These are phyloP conservation scores for Sphaerophoria taeniata DNA, from an alignment of 2,888 invertebrate genomes.

Conservation along the genomic window DNA sequence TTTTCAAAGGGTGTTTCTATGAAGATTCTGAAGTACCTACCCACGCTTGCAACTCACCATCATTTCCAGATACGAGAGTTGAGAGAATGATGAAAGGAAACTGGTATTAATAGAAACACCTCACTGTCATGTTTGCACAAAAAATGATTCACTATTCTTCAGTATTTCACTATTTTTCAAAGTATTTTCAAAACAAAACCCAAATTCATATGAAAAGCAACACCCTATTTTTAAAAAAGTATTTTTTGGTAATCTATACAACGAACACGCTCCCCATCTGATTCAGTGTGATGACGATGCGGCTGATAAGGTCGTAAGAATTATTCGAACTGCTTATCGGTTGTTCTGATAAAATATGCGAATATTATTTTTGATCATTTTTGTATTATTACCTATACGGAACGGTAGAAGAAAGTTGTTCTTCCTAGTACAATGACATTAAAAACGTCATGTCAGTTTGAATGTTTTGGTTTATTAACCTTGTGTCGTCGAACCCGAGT, in stretches of 20 bases:
- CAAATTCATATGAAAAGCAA: neutral
- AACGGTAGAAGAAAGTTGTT: conserved; percentile 35
- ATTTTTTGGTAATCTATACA: conserved; percentile 55
- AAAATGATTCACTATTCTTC: too few species aligned
- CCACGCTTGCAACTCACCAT: too few species aligned
- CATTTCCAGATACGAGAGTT: too few species aligned
- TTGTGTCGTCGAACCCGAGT: conserved; percentile 1
- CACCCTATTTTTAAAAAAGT: conserved; percentile 9
- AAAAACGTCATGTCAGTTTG: neutral
- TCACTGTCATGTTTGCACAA: too few species aligned
- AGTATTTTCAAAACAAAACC: neutral
- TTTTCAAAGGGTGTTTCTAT: neutral
- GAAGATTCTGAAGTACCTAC: too few species aligned
- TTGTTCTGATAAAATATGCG: conserved; percentile 59
- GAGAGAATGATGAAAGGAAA: too few species aligned
- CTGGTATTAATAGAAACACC: too few species aligned
- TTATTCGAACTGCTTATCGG: conserved; percentile 66
- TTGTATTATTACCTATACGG: conserved; percentile 27
- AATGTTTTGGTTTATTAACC: conserved; percentile 33
- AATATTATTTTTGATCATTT: conserved; percentile 25
- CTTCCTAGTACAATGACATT: conserved; percentile 61
- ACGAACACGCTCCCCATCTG: conserved; percentile 38
- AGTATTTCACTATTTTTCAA: neutral
- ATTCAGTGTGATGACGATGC: conserved; percentile 26
- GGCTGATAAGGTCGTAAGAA: conserved; percentile 48